A percentile compares a stretch with the other conserved stretches of the same genome.
Conservation (phyloP, 2,113 vertebrate species). For the Tachuris rubrigastra region DNA sequence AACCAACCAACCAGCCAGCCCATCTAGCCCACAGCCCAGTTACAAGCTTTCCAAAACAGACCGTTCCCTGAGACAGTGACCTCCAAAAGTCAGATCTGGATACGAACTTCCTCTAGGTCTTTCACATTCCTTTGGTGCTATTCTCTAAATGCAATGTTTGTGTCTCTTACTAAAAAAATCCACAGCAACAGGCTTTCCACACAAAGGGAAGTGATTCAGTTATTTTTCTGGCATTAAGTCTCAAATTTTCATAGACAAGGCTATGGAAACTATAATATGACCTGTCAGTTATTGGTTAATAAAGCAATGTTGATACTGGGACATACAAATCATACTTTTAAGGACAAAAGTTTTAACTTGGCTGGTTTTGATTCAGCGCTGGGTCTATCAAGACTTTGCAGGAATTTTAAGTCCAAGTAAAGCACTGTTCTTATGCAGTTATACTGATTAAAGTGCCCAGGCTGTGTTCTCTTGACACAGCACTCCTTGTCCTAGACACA, state of each 20-base stretch:
- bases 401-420: neutral
- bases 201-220: neutral
- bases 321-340: neutral
- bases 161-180: neutral
- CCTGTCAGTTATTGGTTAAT: neutral
- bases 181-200: neutral
- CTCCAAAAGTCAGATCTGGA: neutral
- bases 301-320: neutral
- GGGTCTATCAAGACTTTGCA: neutral
- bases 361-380: neutral
- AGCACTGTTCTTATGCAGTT: neutral
- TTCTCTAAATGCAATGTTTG: neutral
- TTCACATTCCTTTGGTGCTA: slow-evolving; percentile 11
- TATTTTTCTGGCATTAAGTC: neutral
- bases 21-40: neutral
- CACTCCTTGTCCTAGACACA: neutral
- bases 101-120: slow-evolving; percentile 7
- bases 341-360: neutral
- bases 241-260: neutral
- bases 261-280: neutral
- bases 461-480: neutral
- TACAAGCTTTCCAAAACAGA: neutral
- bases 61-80: neutral
- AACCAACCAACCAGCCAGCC: neutral
- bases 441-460: neutral